phyloP scores from a whole-genome alignment of 2,797 vertebrate species.

The Agapornis canus region DNA sequence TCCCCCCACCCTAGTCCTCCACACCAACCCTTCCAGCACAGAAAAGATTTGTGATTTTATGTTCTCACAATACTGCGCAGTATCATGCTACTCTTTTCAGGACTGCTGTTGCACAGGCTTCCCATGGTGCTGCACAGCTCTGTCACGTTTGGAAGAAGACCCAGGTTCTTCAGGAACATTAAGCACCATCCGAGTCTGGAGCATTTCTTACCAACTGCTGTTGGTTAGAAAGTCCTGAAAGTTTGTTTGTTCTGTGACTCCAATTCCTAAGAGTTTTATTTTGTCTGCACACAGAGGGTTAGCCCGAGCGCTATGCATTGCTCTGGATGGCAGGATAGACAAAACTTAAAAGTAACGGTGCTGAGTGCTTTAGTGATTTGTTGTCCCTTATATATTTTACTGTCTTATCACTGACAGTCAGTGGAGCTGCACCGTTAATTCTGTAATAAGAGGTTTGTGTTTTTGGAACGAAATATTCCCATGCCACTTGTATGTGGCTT shows the following conservation, averaged over 20 bases:
- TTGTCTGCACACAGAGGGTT: neutral
- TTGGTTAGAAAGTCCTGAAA: neutral
- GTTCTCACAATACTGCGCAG: rapidly evolving
- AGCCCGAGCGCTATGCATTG: neutral
- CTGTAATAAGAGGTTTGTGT: neutral
- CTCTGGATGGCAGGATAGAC: neutral
- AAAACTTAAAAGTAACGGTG: neutral
- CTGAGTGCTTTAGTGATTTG: neutral
- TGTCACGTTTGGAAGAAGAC: neutral
- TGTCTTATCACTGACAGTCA: constrained; percentile 37
- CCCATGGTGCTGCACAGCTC: neutral
- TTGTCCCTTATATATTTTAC: constrained; percentile 10
- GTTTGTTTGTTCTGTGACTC: neutral
- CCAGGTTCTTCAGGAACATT: neutral
- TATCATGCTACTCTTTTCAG: neutral
- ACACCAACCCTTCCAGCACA: neutral
- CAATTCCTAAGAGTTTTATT: neutral
- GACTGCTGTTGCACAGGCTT: neutral
- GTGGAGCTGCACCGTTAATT: constrained; percentile 3
- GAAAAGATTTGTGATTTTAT: neutral
- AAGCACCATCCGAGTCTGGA: neutral
- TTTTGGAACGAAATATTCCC: constrained; percentile 26
- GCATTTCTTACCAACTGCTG: neutral
- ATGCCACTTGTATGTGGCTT: constrained; percentile 4
- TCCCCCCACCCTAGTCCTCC: neutral